These are phyloP conservation scores for Crypturellus undulatus DNA, from an alignment of 2,113 vertebrate genomes.

Conservation along the genomic window DNA sequence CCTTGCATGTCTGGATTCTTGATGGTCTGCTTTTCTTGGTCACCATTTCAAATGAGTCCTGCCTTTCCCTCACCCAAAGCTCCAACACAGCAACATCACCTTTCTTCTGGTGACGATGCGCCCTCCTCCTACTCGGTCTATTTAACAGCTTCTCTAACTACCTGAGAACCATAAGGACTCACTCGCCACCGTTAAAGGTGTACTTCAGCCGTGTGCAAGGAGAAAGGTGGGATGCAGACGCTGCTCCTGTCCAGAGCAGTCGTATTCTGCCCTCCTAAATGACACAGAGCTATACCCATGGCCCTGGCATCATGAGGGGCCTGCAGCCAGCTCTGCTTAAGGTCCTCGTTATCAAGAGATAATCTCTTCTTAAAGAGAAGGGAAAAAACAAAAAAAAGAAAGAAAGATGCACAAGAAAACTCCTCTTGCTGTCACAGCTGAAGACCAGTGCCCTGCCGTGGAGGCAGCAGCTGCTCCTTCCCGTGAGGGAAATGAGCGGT, in stretches of 20 bases:
- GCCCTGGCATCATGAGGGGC: neutral
- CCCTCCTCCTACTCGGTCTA: neutral
- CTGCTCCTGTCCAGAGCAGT: neutral
- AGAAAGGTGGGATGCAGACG: neutral
- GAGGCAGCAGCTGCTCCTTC: conserved; percentile 32
- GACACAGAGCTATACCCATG: neutral
- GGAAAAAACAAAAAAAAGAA: neutral
- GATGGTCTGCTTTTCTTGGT: neutral
- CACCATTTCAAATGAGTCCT: neutral
- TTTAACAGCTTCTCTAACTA: neutral
- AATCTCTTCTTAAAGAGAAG: no score
- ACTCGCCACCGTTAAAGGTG: neutral
- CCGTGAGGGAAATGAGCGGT: conserved; percentile 50
- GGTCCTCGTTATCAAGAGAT: neutral
- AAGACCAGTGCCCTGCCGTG: neutral
- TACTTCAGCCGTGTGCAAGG: neutral
- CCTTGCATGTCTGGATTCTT: neutral
- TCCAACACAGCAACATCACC: neutral
- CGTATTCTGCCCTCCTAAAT: neutral
- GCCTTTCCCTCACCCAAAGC: neutral
- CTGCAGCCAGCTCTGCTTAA: neutral
- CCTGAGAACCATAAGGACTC: neutral
- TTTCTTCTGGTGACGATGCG: neutral
- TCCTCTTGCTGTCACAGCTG: conserved; percentile 30
- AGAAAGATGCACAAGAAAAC: conserved; percentile 31